phyloP scores from a whole-genome alignment of 2,888 invertebrate genomes.

The Stomorhina lunata region DNA sequence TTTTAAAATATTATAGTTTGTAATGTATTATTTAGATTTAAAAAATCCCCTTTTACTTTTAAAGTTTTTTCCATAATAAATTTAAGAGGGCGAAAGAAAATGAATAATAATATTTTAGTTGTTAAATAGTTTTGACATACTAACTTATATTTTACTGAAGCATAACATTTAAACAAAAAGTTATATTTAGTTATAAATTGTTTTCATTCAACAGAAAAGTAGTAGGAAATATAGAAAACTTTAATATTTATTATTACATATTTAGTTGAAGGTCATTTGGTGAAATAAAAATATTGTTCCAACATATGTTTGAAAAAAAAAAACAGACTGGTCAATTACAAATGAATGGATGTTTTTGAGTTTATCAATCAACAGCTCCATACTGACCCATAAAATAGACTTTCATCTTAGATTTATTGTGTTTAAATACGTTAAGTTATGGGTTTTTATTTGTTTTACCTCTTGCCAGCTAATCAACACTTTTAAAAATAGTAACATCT shows the following conservation, averaged over 20 bases:
- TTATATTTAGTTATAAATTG: no score
- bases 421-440: not conserved
- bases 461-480: no score
- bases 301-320: not conserved
- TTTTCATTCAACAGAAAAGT: no score
- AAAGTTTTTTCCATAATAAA: not conserved
- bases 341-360: not conserved
- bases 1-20: no score
- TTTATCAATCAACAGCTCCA: not conserved
- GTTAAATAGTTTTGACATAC: not conserved
- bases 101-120: slow-evolving; percentile 3
- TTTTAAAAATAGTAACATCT: no score
- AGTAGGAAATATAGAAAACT: not conserved
- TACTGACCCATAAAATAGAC: not conserved
- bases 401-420: not conserved
- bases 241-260: slow-evolving; percentile 6
- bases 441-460: no score
- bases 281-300: not conserved
- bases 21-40: no score
- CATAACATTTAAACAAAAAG: not conserved
- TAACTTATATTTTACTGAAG: not conserved
- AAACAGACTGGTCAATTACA: not conserved
- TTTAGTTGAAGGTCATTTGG: slow-evolving; percentile 34
- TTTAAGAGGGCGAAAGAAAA: not conserved
- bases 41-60: not conserved